A percentile compares a stretch with the other conserved stretches of the same genome.
Evolutionary conservation across 1,140 invertebrate genomes (phyloP).

Genomic region (Cotesia glomerata): DNA sequence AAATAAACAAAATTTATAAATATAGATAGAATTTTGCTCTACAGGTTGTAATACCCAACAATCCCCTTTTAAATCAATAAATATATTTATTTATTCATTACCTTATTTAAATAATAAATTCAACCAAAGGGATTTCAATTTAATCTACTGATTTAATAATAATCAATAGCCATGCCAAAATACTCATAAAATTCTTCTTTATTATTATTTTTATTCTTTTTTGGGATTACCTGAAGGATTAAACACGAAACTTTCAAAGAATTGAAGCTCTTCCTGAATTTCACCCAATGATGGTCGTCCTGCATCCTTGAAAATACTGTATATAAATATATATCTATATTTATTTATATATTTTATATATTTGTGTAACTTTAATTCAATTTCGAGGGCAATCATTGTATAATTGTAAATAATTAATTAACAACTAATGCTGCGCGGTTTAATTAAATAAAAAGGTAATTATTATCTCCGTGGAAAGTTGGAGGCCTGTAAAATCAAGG

Average conservation of each 20-base stretch:
- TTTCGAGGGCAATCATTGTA: neutral
- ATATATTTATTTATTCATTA: neutral
- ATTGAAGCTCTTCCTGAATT: slow-evolving; percentile 22
- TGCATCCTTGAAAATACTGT: slow-evolving; percentile 29
- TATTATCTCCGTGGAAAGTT: slow-evolving; percentile 13
- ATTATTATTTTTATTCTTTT: neutral
- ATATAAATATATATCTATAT: slow-evolving; percentile 9
- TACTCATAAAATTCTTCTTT: no score
- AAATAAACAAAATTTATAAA: no score
- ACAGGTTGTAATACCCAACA: no score
- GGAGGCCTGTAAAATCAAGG: slow-evolving; percentile 29
- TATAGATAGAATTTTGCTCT: no score
- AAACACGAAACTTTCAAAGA: slow-evolving; percentile 21
- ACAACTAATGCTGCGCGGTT: neutral
- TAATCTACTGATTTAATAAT: neutral
- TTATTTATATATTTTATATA: slow-evolving; percentile 16
- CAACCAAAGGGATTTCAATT: neutral
- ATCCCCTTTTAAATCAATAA: neutral
- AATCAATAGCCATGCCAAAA: no score
- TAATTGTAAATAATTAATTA: neutral
- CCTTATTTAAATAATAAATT: neutral
- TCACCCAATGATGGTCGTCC: slow-evolving; percentile 16
- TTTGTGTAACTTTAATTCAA: no score
- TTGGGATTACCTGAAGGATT: slow-evolving; percentile 21
- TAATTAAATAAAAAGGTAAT: neutral